Evolutionary conservation across 2,888 invertebrate genomes (phyloP).

Genomic region (Hirtodrosophila trivittata): DNA sequence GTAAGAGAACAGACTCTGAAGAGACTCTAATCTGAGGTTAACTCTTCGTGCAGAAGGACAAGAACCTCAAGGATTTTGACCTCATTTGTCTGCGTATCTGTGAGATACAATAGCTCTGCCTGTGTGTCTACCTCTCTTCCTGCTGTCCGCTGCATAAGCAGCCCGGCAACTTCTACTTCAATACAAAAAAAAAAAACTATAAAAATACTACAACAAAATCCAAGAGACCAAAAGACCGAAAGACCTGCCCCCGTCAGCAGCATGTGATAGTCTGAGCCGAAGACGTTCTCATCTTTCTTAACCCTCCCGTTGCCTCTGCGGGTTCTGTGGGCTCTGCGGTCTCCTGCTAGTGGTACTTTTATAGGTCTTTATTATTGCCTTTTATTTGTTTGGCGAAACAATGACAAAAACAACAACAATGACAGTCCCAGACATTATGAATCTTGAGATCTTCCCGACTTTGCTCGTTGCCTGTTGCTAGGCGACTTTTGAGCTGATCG

Average conservation of each 20-base stretch:
- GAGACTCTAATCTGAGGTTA: conserved; percentile 2
- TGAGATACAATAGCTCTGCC: conserved; percentile 34
- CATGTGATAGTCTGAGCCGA: conserved; percentile 22
- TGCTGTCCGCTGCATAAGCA: conserved; percentile 20
- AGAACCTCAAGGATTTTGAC: conserved; percentile 83
- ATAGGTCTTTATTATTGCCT: conserved; percentile 49
- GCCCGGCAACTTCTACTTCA: conserved; percentile 59
- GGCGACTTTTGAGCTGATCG: conserved; percentile 34
- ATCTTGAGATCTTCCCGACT: conserved; percentile 11
- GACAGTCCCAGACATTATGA: conserved; percentile 22
- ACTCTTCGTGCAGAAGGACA: conserved; percentile 74
- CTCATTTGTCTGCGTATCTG: conserved; percentile 64
- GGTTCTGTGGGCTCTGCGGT: background rate
- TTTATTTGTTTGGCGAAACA: conserved; percentile 30
- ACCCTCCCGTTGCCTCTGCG: background rate
- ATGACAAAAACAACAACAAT: conserved; percentile 8
- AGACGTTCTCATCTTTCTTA: conserved; percentile 3
- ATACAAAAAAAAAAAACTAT: too few relatives aligned
- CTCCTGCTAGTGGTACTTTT: conserved; percentile 21
- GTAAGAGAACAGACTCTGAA: background rate
- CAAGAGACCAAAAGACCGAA: background rate
- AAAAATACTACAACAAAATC: too few relatives aligned
- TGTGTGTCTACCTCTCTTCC: conserved; percentile 19
- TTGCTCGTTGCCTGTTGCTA: conserved; percentile 53
- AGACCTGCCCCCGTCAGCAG: conserved; percentile 44